Conservation (phyloP, 2,888 invertebrate species). For the Cataglyphis cursor region DNA sequence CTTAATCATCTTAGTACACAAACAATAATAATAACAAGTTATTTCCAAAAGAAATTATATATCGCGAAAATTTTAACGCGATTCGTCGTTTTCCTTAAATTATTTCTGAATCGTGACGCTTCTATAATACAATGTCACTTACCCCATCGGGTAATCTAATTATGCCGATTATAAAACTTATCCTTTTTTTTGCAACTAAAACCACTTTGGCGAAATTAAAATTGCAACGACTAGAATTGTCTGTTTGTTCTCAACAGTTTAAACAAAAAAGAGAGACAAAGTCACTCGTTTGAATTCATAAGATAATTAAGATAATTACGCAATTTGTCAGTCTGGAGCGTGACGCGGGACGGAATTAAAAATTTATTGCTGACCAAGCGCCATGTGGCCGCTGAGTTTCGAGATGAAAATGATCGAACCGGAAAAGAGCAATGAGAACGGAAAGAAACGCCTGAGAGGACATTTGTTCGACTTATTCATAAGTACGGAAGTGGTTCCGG, state of each 20-base stretch:
- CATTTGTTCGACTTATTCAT: constrained; percentile 50
- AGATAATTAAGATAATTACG: constrained; percentile 34
- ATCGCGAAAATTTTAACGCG: neutral
- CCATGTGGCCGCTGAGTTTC: neutral
- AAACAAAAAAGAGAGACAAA: neutral
- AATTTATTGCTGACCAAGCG: constrained; percentile 7
- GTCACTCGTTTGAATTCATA: constrained; percentile 14
- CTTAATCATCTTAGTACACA: neutral
- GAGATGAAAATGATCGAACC: constrained; percentile 4
- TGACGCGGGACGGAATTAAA: constrained; percentile 10
- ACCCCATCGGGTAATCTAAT: neutral
- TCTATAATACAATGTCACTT: neutral
- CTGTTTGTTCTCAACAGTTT: neutral
- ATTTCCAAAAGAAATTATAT: neutral
- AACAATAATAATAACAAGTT: neutral
- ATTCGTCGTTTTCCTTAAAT: neutral
- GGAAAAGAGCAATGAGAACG: neutral
- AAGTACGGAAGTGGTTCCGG: constrained; percentile 26
- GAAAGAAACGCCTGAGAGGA: constrained; percentile 13
- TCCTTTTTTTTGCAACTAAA: constrained; percentile 12
- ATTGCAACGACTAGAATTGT: neutral
- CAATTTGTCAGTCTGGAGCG: constrained; percentile 7
- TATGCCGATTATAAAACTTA: constrained; percentile 20
- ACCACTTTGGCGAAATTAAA: constrained; percentile 9
- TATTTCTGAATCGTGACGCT: neutral